Evolutionary conservation across 2,888 invertebrate species (phyloP).

Genomic region (Xestia rhomboidea): DNA sequence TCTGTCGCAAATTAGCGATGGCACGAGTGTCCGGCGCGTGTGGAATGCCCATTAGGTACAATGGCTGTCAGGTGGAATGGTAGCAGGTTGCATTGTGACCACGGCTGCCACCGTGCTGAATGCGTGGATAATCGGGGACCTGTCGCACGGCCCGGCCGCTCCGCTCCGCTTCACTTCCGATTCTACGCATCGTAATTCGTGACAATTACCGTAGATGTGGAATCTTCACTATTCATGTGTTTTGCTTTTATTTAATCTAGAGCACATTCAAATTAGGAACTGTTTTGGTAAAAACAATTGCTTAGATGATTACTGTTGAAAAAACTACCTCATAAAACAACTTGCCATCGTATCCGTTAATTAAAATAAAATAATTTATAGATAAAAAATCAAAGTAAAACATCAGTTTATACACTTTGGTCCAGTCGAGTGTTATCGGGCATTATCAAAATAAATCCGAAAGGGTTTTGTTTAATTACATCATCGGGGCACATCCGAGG

Average conservation of each 20-base stretch:
- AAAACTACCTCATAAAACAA: slow-evolving; percentile 22
- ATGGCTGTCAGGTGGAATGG: slow-evolving; percentile 75
- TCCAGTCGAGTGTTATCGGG: slow-evolving; percentile 75
- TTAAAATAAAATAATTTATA: slow-evolving; percentile 12
- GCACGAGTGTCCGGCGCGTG: slow-evolving; percentile 77
- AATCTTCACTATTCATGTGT: slow-evolving; percentile 43
- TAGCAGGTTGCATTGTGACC: slow-evolving; percentile 67
- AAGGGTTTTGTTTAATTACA: slow-evolving; percentile 80
- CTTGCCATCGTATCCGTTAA: not conserved
- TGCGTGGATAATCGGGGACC: slow-evolving; percentile 89
- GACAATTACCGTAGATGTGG: slow-evolving; percentile 65
- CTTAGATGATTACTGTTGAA: not conserved
- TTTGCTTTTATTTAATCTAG: slow-evolving; percentile 25
- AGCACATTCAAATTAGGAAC: not conserved
- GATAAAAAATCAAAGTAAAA: slow-evolving; percentile 66
- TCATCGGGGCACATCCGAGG: slow-evolving; percentile 75
- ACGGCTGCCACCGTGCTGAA: slow-evolving; percentile 81
- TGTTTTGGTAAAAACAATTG: slow-evolving; percentile 1
- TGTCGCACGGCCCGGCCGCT: slow-evolving; percentile 86
- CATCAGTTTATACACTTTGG: slow-evolving; percentile 70
- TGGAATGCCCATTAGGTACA: slow-evolving; percentile 80
- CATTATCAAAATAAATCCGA: slow-evolving; percentile 82
- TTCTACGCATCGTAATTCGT: slow-evolving; percentile 76
- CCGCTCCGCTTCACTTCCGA: slow-evolving; percentile 69
- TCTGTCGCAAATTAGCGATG: slow-evolving; percentile 71